Conservation (phyloP, 2,888 invertebrate genomes). For the Drosophila emarginata region DNA sequence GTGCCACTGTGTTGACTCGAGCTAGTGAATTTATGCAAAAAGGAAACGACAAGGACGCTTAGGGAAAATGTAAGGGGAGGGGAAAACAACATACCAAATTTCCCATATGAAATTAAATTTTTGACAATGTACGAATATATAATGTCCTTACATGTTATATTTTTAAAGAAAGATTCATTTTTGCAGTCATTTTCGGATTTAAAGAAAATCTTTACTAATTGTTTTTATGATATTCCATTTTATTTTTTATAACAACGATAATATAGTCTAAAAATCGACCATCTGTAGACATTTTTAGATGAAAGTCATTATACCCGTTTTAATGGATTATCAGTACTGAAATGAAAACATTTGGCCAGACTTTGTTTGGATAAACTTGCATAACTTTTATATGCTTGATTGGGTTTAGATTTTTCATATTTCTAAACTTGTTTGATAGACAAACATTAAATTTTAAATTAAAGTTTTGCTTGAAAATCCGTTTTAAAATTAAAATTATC, state of each 20-base stretch:
- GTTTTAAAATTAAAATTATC: background rate
- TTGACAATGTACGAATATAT: background rate
- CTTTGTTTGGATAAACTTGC: constrained; percentile 22
- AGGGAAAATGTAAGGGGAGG: constrained; percentile 23
- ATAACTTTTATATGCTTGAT: constrained; percentile 43
- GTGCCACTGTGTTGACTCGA: constrained; percentile 38
- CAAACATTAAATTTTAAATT: constrained; percentile 20
- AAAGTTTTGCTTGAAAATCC: background rate
- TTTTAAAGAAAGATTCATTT: no score
- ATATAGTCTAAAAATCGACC: no score
- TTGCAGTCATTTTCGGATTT: no score
- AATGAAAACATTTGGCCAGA: constrained; percentile 20
- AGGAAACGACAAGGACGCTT: constrained; percentile 31
- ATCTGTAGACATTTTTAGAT: background rate
- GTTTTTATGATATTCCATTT: no score
- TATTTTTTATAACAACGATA: no score
- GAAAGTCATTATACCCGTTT: background rate
- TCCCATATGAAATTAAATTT: background rate
- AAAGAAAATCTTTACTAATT: no score
- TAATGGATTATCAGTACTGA: background rate
- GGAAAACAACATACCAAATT: constrained; percentile 20
- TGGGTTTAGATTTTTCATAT: constrained; percentile 30
- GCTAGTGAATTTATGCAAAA: constrained; percentile 49
- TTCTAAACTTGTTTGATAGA: constrained; percentile 11
- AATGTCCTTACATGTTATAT: background rate